Evolutionary conservation across 2,113 vertebrate genomes (phyloP).

Genomic region (Cavia porcellus): DNA sequence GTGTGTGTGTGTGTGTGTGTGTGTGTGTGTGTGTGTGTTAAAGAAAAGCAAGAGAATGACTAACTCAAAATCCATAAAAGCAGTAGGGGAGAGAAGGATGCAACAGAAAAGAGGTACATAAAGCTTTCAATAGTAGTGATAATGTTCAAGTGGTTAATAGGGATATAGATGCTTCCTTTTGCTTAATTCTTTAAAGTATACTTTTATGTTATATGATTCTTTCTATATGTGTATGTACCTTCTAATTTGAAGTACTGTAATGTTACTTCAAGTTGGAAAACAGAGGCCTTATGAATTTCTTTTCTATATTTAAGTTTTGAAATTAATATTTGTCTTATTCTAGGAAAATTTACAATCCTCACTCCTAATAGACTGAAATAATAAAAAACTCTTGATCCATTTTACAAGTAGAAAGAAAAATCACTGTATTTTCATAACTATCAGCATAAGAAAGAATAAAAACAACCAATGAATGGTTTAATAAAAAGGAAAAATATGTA

Average conservation of each 20-base stretch:
- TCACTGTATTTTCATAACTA: slow-evolving; percentile 20
- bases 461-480: slow-evolving; percentile 5
- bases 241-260: slow-evolving; percentile 35
- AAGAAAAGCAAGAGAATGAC: background rate
- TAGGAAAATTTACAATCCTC: slow-evolving; percentile 13
- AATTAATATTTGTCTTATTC: slow-evolving; percentile 36
- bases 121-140: background rate
- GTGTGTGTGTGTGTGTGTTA: no score
- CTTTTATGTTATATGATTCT: background rate
- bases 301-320: slow-evolving; percentile 46
- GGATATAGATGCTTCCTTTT: background rate
- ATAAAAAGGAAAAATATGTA: slow-evolving; percentile 28
- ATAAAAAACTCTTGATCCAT: background rate
- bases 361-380: background rate
- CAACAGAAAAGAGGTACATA: background rate
- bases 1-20: no score
- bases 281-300: background rate
- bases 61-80: slow-evolving; percentile 13
- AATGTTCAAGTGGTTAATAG: background rate
- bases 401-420: slow-evolving; percentile 50
- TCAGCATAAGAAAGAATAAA: slow-evolving; percentile 22
- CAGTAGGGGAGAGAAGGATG: background rate
- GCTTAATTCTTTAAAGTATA: background rate
- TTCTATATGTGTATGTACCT: background rate
- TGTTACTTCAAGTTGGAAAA: slow-evolving; percentile 18